These are phyloP conservation scores for Pedionomus torquatus DNA, from an alignment of 2,113 vertebrate genomes.

Conservation along the genomic window DNA sequence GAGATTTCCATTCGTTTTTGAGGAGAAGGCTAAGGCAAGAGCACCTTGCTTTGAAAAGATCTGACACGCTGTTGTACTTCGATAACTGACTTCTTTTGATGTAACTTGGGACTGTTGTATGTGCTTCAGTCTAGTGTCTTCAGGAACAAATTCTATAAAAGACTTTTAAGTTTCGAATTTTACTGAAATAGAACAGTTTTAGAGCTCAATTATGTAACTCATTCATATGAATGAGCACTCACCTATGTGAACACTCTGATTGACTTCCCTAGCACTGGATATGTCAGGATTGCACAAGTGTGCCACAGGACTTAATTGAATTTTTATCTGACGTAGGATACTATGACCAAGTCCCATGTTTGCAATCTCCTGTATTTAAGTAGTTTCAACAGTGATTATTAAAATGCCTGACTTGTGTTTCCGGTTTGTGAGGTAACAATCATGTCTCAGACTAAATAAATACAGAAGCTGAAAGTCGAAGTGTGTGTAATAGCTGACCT, in stretches of 20 bases:
- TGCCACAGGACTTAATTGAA: conserved; percentile 45
- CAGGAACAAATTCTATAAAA: background rate
- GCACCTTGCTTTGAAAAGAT: background rate
- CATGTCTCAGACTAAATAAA: conserved; percentile 22
- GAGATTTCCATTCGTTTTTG: background rate
- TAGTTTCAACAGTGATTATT: conserved; percentile 35
- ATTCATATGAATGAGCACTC: background rate
- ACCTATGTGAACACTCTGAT: background rate
- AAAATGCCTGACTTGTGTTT: conserved; percentile 52
- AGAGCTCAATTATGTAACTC: background rate
- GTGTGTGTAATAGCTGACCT: background rate
- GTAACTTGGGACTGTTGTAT: background rate
- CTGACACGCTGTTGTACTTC: accelerated
- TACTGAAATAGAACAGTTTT: background rate
- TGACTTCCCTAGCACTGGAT: background rate
- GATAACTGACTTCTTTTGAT: background rate
- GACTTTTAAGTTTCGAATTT: background rate
- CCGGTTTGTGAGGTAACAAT: conserved; percentile 46
- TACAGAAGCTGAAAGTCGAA: conserved; percentile 44
- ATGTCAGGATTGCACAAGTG: conserved; percentile 20
- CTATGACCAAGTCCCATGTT: conserved; percentile 18
- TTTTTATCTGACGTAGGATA: conserved; percentile 56
- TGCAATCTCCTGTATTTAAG: conserved; percentile 37
- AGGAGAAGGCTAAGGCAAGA: background rate
- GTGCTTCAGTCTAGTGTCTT: background rate